Evolutionary conservation across 2,797 vertebrate genomes (phyloP).

Genomic region (Crenuchus spilurus): DNA sequence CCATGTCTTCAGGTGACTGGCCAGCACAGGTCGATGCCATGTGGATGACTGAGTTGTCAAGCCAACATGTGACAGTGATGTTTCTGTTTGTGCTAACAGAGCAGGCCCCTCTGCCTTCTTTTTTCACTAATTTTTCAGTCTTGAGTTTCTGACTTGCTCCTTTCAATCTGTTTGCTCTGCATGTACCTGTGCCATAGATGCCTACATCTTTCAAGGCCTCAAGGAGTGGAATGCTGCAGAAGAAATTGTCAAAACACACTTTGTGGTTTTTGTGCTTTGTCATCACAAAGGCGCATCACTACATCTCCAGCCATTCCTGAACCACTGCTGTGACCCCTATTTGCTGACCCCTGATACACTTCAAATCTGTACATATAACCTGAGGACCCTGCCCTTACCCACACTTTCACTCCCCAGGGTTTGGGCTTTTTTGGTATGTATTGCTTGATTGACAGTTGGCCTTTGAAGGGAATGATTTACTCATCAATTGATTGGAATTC

Average conservation of each 20-base stretch:
- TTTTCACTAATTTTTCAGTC: constrained; percentile 40
- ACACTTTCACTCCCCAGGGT: neutral
- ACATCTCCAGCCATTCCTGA: constrained; percentile 5
- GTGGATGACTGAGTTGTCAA: constrained; percentile 51
- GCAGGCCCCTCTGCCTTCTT: constrained; percentile 35
- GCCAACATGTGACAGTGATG: constrained; percentile 44
- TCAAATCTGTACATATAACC: neutral
- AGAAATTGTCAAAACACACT: constrained; percentile 29
- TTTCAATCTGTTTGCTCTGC: constrained; percentile 34
- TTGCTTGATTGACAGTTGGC: constrained; percentile 12
- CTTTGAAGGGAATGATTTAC: constrained; percentile 4
- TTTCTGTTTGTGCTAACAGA: constrained; percentile 48
- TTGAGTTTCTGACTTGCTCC: constrained; percentile 54
- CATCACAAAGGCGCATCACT: constrained; percentile 1
- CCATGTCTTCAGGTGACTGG: neutral
- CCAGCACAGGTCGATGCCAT: constrained; percentile 16
- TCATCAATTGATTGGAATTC: neutral
- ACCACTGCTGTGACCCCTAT: constrained; percentile 4
- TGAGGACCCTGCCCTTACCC: neutral
- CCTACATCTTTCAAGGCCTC: constrained; percentile 20
- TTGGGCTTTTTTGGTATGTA: constrained; percentile 7
- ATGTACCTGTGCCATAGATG: constrained; percentile 48
- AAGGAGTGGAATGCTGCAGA: constrained; percentile 31
- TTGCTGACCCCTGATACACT: neutral
- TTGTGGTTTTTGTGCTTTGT: constrained; percentile 30